Evolutionary conservation across 1,140 invertebrate species (phyloP).

Genomic region (Magallana gigas): DNA sequence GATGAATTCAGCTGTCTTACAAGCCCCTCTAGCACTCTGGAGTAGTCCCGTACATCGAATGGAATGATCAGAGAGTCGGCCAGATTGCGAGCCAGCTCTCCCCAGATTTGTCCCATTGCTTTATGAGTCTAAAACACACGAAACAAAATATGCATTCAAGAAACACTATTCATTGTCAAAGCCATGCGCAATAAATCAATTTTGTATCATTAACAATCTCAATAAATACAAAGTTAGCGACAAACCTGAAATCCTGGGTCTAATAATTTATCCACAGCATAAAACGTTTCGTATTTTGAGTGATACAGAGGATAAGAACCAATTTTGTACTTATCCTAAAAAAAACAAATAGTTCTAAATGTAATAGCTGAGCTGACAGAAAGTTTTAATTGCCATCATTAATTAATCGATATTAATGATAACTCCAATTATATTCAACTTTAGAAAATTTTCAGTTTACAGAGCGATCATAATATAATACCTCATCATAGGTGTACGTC

Average conservation of each 20-base stretch:
- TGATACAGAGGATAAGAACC: constrained; percentile 78
- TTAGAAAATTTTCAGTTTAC: too few species aligned
- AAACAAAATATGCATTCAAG: too few species aligned
- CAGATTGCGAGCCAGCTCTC: constrained; percentile 74
- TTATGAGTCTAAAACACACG: constrained; percentile 67
- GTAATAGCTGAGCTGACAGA: too few species aligned
- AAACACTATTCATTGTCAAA: too few species aligned
- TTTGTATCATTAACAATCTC: too few species aligned
- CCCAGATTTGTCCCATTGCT: constrained; percentile 74
- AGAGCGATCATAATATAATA: neutral
- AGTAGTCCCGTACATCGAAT: constrained; percentile 72
- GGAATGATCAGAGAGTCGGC: constrained; percentile 78
- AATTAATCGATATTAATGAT: too few species aligned
- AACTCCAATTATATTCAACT: too few species aligned
- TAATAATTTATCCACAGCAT: constrained; percentile 73
- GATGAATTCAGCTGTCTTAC: neutral
- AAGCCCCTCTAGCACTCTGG: neutral
- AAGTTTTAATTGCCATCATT: too few species aligned
- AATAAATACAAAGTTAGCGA: neutral
- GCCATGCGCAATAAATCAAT: too few species aligned
- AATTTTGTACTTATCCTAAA: constrained; percentile 48
- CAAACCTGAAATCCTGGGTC: constrained; percentile 71
- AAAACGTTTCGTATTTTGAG: constrained; percentile 78
- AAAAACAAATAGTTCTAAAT: neutral
- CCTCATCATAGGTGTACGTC: constrained; percentile 63